A percentile compares a stretch with the other conserved stretches of the same genome.
These are phyloP conservation scores for Oncorhynchus mykiss DNA, from an alignment of 2,113 vertebrate species.

Conservation along the genomic window DNA sequence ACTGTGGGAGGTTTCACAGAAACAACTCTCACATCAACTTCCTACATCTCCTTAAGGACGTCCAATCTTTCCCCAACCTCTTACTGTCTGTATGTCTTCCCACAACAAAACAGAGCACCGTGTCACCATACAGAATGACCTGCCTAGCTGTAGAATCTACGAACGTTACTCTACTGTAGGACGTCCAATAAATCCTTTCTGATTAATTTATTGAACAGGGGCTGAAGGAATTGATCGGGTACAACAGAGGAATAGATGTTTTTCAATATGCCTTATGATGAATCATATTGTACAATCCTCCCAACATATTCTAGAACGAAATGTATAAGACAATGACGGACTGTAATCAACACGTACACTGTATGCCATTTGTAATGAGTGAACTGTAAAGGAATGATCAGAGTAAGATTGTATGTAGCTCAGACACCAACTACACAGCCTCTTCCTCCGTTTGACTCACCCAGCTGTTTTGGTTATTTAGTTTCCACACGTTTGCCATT, in stretches of 20 bases:
- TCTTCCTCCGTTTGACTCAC: neutral
- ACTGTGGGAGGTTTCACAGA: conserved; percentile 49
- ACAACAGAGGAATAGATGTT: neutral
- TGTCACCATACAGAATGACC: too few relatives aligned
- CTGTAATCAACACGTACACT: neutral
- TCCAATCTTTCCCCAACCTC: neutral
- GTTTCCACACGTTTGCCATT: neutral
- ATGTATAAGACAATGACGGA: too few relatives aligned
- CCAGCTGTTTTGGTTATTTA: neutral
- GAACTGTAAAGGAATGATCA: neutral
- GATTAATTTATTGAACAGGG: too few relatives aligned
- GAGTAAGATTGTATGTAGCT: neutral
- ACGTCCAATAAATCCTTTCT: too few relatives aligned
- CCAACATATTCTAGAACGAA: neutral
- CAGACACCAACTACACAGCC: neutral
- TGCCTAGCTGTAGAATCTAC: too few relatives aligned
- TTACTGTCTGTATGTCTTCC: too few relatives aligned
- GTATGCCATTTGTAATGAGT: too few relatives aligned
- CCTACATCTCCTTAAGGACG: neutral
- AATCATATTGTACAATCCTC: neutral
- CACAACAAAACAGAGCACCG: too few relatives aligned
- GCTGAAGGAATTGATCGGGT: neutral
- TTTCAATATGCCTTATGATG: conserved; percentile 3
- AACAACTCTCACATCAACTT: conserved; percentile 4
- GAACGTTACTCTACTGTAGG: too few relatives aligned